These are phyloP conservation scores for Campoletis raptor DNA, from an alignment of 2,888 invertebrate species.

Conservation along the genomic window DNA sequence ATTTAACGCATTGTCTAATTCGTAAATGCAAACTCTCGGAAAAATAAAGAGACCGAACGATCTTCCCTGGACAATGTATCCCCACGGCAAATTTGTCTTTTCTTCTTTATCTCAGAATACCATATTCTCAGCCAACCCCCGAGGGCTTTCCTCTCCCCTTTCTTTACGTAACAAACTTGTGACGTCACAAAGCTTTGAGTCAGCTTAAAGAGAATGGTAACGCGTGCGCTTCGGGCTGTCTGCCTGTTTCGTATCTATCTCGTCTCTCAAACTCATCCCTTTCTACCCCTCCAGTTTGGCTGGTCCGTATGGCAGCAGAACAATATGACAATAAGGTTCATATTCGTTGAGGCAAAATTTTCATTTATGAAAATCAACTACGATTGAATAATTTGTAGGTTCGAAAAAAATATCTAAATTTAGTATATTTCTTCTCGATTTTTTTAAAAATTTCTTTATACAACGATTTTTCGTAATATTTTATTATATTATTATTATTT, in stretches of 20 bases:
- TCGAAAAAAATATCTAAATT: neutral
- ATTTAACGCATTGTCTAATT: neutral
- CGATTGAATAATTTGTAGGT: neutral
- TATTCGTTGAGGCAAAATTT: neutral
- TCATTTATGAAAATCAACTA: neutral
- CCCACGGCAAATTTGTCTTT: slow-evolving; percentile 14
- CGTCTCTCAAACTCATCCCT: slow-evolving; percentile 21
- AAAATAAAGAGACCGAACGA: slow-evolving; percentile 20
- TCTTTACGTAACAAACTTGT: slow-evolving; percentile 64
- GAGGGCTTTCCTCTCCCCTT: slow-evolving; percentile 26
- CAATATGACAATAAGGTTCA: neutral
- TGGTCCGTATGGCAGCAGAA: neutral
- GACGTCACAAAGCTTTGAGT: slow-evolving; percentile 62
- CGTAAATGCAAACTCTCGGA: neutral
- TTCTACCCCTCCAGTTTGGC: slow-evolving; percentile 15
- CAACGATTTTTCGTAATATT: no score
- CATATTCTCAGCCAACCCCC: slow-evolving; percentile 25
- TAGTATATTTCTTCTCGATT: neutral
- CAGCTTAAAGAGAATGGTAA: slow-evolving; percentile 57
- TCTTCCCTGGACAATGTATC: slow-evolving; percentile 13
- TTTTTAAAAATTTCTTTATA: no score
- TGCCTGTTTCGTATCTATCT: slow-evolving; percentile 14
- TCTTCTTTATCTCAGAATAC: slow-evolving; percentile 42
- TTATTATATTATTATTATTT: no score
- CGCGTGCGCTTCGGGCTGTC: slow-evolving; percentile 60